Conservation (phyloP, 2,113 vertebrate species). For the Catharus minimus region DNA sequence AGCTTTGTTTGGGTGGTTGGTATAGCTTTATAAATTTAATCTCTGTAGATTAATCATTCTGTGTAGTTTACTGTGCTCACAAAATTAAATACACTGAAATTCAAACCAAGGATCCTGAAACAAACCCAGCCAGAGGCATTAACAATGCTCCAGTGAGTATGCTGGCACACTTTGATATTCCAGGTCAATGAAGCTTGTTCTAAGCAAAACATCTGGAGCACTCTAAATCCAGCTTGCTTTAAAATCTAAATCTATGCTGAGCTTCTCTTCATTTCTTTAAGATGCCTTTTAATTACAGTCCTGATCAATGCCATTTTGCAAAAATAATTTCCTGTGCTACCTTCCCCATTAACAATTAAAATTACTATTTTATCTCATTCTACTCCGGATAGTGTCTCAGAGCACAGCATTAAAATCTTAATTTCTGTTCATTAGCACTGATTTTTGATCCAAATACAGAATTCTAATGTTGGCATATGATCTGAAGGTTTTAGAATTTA, state of each 20-base stretch:
- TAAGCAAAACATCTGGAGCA: conserved; percentile 64
- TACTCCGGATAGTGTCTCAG: not conserved
- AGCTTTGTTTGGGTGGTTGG: not conserved
- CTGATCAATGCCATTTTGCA: not conserved
- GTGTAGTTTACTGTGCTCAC: not conserved
- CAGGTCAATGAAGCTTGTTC: conserved; percentile 63
- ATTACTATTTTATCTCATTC: not conserved
- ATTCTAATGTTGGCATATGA: not conserved
- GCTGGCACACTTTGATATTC: conserved; percentile 38
- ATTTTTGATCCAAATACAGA: not conserved
- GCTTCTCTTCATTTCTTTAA: conserved; percentile 35
- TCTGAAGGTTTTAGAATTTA: not conserved
- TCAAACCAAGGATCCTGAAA: conserved; percentile 27
- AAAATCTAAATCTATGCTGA: conserved; percentile 36
- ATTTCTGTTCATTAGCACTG: not conserved
- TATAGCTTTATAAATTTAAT: not conserved
- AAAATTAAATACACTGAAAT: conserved; percentile 29
- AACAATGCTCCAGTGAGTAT: conserved; percentile 22
- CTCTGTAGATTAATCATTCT: not conserved
- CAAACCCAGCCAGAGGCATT: conserved; percentile 35
- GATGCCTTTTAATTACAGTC: conserved; percentile 24
- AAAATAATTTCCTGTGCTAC: not conserved
- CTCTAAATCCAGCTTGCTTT: conserved; percentile 44
- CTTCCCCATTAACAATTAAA: not conserved
- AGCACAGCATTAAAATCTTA: not conserved